A percentile compares a stretch with the other conserved stretches of the same genome.
Conservation (phyloP, 2,888 invertebrate genomes). For the Seira musarum region DNA sequence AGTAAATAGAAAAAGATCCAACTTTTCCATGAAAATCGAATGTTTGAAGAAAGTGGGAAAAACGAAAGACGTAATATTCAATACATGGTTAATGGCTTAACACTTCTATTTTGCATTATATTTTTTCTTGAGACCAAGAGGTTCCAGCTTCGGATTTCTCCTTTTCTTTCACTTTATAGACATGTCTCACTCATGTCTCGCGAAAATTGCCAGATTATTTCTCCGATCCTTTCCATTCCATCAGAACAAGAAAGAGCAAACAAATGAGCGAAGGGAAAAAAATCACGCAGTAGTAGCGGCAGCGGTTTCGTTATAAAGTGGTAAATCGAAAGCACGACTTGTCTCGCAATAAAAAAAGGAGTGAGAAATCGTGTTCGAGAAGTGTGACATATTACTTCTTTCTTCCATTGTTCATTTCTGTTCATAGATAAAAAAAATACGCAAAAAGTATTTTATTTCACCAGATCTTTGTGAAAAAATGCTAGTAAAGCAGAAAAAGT, state of each 20-base stretch:
- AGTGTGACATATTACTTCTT: neutral
- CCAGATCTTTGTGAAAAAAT: neutral
- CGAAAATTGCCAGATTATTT: no score
- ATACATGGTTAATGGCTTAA: neutral
- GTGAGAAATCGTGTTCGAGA: neutral
- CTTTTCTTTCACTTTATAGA: no score
- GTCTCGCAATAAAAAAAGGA: neutral
- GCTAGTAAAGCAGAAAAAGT: neutral
- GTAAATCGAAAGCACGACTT: neutral
- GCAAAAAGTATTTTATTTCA: neutral
- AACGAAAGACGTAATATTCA: neutral
- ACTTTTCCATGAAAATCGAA: neutral
- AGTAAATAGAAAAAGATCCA: neutral
- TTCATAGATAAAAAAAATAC: neutral
- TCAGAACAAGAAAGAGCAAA: no score
- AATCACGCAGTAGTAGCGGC: neutral
- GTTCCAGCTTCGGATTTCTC: no score
- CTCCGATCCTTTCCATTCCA: neutral
- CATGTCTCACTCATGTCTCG: no score
- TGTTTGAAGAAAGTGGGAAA: neutral
- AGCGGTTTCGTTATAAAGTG: neutral
- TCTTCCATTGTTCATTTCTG: neutral
- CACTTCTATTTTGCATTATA: neutral
- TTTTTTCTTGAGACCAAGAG: no score
- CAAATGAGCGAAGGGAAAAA: neutral